Evolutionary conservation across 2,888 invertebrate species (phyloP).

Genomic region (Tachina fera): DNA sequence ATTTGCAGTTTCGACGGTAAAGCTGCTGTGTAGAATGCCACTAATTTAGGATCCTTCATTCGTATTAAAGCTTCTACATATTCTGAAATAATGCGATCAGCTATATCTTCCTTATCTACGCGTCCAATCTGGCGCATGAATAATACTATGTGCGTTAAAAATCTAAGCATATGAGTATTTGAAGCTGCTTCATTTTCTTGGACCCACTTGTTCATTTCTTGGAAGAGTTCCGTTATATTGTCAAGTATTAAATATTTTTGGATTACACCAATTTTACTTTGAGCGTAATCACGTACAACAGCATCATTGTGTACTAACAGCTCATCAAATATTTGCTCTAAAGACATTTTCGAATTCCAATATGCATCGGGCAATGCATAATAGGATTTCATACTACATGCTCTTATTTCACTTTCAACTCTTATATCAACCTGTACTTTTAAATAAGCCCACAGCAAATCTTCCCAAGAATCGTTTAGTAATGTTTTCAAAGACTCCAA

Average conservation of each 20-base stretch:
- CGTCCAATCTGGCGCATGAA: slow-evolving; percentile 92
- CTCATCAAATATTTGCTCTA: slow-evolving; percentile 88
- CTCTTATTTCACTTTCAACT: slow-evolving; percentile 91
- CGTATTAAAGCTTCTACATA: slow-evolving; percentile 89
- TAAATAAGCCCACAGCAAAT: slow-evolving; percentile 94
- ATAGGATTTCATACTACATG: slow-evolving; percentile 85
- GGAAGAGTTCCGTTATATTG: slow-evolving; percentile 89
- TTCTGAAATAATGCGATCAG: slow-evolving; percentile 90
- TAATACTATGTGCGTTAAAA: slow-evolving; percentile 92
- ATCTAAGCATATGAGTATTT: slow-evolving; percentile 85
- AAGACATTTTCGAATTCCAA: slow-evolving; percentile 87
- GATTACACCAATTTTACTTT: slow-evolving; percentile 88
- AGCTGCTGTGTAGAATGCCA: slow-evolving; percentile 93
- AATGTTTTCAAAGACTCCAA: slow-evolving; percentile 89
- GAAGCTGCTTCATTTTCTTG: slow-evolving; percentile 80
- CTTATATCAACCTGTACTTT: slow-evolving; percentile 91
- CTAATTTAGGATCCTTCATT: slow-evolving; percentile 89
- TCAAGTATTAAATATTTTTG: slow-evolving; percentile 94
- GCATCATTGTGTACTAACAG: slow-evolving; percentile 86
- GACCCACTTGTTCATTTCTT: slow-evolving; percentile 88
- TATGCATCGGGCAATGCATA: slow-evolving; percentile 86
- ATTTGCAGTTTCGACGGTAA: slow-evolving; percentile 87
- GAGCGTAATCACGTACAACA: slow-evolving; percentile 83
- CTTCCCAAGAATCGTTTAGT: slow-evolving; percentile 92
- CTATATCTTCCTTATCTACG: slow-evolving; percentile 87